phyloP scores from a whole-genome alignment of 2,113 vertebrate species.

The Brachypteracias leptosomus region DNA sequence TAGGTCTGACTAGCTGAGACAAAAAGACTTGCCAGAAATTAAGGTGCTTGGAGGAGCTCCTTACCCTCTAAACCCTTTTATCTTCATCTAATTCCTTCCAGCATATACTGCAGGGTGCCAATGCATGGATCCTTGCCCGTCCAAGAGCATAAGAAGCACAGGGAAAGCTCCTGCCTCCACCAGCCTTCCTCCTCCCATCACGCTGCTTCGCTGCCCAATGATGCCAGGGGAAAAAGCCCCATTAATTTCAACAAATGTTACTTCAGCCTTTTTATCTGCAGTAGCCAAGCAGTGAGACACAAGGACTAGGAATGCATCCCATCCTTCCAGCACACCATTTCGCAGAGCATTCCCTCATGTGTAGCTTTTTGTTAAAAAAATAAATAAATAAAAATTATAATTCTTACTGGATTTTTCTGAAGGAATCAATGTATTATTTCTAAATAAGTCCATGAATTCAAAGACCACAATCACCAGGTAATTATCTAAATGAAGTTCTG shows the following conservation, averaged over 20 bases:
- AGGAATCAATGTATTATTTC: neutral
- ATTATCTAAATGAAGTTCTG: neutral
- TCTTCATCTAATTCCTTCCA: neutral
- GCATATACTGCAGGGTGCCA: neutral
- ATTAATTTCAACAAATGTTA: neutral
- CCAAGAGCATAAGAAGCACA: neutral
- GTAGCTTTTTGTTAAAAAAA: neutral
- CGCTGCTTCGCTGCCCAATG: accelerated
- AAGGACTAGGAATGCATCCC: neutral
- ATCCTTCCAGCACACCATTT: neutral
- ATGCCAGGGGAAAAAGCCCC: neutral
- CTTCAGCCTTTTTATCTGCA: neutral
- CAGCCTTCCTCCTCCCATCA: neutral
- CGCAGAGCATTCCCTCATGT: neutral
- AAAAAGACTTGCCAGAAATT: neutral
- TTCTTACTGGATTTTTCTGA: neutral
- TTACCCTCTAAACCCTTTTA: neutral
- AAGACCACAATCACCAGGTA: neutral
- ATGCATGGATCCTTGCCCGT: neutral
- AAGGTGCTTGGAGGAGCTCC: neutral
- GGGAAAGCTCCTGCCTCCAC: neutral
- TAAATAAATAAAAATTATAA: neutral
- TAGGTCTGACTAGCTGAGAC: neutral
- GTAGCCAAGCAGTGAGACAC: neutral
- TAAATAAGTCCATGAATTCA: neutral